phyloP scores from a whole-genome alignment of 2,113 vertebrate genomes.

The Caracal caracal region DNA sequence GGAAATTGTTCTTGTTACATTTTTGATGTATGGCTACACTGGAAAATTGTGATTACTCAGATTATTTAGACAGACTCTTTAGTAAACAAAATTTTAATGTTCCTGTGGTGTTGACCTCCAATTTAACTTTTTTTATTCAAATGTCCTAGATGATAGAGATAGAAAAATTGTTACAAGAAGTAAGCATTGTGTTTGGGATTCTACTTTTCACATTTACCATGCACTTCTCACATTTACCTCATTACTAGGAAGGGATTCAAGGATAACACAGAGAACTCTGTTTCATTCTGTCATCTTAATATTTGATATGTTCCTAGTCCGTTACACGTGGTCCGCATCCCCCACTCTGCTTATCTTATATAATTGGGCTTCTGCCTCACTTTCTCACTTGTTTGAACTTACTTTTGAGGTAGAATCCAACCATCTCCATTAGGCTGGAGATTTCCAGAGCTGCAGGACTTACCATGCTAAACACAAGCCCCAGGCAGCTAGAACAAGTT shows the following conservation, averaged over 20 bases:
- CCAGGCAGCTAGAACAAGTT: neutral
- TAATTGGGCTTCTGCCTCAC: neutral
- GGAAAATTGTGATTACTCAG: neutral
- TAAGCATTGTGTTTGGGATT: neutral
- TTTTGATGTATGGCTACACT: neutral
- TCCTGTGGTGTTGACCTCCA: neutral
- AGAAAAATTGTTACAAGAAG: neutral
- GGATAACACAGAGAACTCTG: neutral
- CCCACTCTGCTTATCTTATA: neutral
- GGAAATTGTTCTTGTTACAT: neutral
- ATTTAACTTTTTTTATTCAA: neutral
- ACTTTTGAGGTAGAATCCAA: neutral
- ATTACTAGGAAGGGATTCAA: neutral
- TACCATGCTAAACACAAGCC: neutral
- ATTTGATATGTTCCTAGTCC: neutral
- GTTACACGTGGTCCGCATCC: neutral
- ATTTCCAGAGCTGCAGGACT: neutral
- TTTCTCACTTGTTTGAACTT: neutral
- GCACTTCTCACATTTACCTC: neutral
- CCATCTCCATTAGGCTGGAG: neutral
- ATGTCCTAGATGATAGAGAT: neutral
- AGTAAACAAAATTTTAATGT: neutral
- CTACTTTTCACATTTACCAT: neutral
- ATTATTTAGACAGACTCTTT: neutral
- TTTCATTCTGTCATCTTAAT: neutral